These are phyloP conservation scores for Falco biarmicus DNA, from an alignment of 2,797 vertebrate species.

Conservation along the genomic window DNA sequence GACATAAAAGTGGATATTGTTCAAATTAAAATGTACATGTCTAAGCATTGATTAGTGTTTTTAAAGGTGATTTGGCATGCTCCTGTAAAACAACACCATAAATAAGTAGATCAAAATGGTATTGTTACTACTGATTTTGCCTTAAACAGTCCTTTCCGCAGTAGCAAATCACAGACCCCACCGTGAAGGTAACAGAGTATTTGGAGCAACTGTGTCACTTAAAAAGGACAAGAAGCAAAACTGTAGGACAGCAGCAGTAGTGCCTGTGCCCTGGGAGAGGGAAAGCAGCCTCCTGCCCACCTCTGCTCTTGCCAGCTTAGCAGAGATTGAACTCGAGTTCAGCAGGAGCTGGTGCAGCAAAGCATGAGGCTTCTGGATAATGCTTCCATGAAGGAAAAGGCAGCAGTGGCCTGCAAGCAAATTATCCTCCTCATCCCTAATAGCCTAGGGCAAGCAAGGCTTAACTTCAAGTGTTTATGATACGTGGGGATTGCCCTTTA, in stretches of 20 bases:
- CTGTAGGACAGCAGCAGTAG: not conserved
- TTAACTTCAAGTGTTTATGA: not conserved
- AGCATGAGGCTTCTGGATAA: not conserved
- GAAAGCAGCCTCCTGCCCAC: not conserved
- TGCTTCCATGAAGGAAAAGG: not conserved
- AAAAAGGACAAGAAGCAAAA: not conserved
- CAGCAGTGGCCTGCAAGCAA: not conserved
- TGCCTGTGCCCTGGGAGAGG: not conserved
- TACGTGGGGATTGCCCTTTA: not conserved
- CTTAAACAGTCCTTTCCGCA: not conserved
- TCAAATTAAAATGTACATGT: not conserved
- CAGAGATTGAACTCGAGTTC: not conserved
- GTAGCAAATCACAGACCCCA: not conserved
- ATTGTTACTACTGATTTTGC: not conserved
- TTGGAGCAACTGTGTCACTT: not conserved
- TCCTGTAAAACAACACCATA: not conserved
- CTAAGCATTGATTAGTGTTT: not conserved
- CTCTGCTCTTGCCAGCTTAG: not conserved
- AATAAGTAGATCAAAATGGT: not conserved
- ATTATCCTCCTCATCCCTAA: not conserved
- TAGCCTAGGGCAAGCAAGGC: not conserved
- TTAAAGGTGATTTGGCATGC: not conserved
- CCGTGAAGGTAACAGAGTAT: not conserved
- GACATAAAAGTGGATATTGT: not conserved
- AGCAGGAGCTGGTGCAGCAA: not conserved